phyloP scores from a whole-genome alignment of 2,888 invertebrate species.

The Drosophila kuntzei region DNA sequence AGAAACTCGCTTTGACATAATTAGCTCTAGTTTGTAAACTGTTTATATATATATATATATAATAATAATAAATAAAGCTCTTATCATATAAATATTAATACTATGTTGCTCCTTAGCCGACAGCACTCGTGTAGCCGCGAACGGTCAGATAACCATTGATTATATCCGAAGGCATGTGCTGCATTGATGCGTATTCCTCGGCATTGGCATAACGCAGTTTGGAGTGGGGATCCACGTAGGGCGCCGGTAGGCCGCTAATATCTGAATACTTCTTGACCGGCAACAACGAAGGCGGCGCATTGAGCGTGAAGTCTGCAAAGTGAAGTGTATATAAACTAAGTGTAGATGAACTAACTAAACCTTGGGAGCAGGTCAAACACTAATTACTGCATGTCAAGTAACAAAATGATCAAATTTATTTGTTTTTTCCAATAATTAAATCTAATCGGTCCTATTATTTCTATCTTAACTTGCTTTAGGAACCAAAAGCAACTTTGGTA shows the following conservation, averaged over 20 bases:
- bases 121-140: conserved; percentile 87
- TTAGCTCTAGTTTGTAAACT: conserved; percentile 51
- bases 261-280: conserved; percentile 98
- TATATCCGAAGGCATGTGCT: conserved; percentile 95
- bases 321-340: conserved; percentile 8
- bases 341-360: conserved; percentile 4
- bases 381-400: no score
- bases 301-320: conserved; percentile 92
- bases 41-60: conserved; percentile 37
- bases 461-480: no score
- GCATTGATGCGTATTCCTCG: conserved; percentile 94
- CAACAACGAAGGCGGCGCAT: conserved; percentile 95
- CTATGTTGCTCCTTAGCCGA: conserved; percentile 44
- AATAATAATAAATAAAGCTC: conserved; percentile 49
- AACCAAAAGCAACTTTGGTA: no score
- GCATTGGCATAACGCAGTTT: conserved; percentile 93
- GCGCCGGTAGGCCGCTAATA: conserved; percentile 94
- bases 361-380: background rate
- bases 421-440: no score
- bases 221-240: conserved; percentile 96
- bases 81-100: conserved; percentile 17
- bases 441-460: no score
- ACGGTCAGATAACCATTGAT: conserved; percentile 95
- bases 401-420: no score
- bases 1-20: conserved; percentile 40